A percentile compares a stretch with the other conserved stretches of the same genome.
Evolutionary conservation across 2,888 invertebrate genomes (phyloP).

Genomic region (Graphium colonna): DNA sequence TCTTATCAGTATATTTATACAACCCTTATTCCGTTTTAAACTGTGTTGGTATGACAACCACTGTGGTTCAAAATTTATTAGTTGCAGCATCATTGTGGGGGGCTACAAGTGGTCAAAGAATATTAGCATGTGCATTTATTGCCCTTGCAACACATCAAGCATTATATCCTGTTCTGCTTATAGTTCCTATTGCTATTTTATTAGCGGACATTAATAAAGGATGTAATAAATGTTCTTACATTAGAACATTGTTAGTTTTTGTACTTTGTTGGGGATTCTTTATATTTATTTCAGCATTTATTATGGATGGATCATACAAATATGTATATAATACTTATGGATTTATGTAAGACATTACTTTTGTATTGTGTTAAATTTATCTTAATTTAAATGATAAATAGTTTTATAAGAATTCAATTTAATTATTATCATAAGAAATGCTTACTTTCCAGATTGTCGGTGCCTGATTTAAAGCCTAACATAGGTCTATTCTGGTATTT

Average conservation of each 20-base stretch:
- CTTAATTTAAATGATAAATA: not conserved
- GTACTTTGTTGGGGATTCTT: constrained; percentile 74
- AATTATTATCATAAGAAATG: too few species aligned
- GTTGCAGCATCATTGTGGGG: constrained; percentile 85
- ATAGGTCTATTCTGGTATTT: constrained; percentile 99
- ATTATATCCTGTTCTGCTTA: constrained; percentile 88
- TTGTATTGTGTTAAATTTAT: not conserved
- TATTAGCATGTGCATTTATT: constrained; percentile 83
- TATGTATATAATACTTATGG: constrained; percentile 88
- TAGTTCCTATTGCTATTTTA: constrained; percentile 90
- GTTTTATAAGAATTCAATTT: constrained; percentile 47
- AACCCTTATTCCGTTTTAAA: constrained; percentile 93
- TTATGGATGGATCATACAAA: constrained; percentile 82
- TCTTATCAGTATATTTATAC: constrained; percentile 89
- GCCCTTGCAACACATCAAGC: constrained; percentile 91
- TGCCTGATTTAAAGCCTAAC: constrained; percentile 97
- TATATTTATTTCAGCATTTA: constrained; percentile 81
- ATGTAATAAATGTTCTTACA: constrained; percentile 68
- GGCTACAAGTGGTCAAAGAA: constrained; percentile 82
- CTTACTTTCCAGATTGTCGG: constrained; percentile 85
- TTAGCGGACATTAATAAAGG: constrained; percentile 78
- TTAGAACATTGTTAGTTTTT: constrained; percentile 75
- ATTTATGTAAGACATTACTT: constrained; percentile 84
- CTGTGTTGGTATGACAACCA: constrained; percentile 94
- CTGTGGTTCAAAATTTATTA: constrained; percentile 93